Percentiles rank a stretch among this genome's conserved stretches.
These are phyloP conservation scores for Egretta garzetta DNA, from an alignment of 2,113 vertebrate species.

Conservation along the genomic window DNA sequence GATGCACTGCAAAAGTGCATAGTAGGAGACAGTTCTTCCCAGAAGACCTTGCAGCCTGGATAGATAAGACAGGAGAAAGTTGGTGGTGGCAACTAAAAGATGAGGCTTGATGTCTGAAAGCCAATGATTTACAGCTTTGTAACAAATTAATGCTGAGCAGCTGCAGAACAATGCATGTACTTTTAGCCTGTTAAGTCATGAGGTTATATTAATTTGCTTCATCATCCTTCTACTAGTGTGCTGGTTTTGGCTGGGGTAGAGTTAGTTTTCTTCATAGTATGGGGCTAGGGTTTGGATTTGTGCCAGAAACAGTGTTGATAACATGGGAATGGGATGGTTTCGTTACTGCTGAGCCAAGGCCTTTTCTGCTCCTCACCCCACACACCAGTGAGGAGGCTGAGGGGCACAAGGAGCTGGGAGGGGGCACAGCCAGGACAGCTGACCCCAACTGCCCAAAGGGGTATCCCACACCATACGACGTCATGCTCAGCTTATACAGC, in stretches of 20 bases:
- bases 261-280: neutral
- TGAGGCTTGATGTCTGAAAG: neutral
- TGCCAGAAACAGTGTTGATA: neutral
- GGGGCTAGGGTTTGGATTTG: neutral
- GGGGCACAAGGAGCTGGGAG: neutral
- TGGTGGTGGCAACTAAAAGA: neutral
- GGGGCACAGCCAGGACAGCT: neutral
- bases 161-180: neutral
- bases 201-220: neutral
- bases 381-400: neutral
- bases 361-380: neutral
- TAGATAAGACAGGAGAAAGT: neutral
- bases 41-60: neutral
- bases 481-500: neutral
- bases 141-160: neutral
- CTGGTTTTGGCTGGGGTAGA: neutral
- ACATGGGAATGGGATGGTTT: neutral
- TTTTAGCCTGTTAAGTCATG: neutral
- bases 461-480: rapidly evolving
- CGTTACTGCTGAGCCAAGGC: neutral
- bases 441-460: neutral
- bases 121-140: neutral
- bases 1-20: neutral
- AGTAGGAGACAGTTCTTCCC: neutral
- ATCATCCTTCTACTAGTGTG: neutral